Evolutionary conservation across 2,888 invertebrate genomes (phyloP), one percentile per base, ranked within the genome.

Genomic region (Drosophila nr. medialis): DNA sequence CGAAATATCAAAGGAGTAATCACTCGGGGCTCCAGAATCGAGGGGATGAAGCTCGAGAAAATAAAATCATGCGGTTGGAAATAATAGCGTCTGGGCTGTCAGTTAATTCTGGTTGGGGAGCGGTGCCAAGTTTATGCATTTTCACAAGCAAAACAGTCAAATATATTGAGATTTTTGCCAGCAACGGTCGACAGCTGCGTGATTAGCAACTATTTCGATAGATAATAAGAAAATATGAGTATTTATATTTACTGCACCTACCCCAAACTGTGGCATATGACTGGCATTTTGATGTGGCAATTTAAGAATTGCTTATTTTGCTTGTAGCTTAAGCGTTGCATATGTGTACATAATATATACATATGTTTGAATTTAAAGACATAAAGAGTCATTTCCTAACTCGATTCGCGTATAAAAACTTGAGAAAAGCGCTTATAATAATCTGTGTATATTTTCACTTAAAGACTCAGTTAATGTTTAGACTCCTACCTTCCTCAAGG

Each of bases 61-160:
- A 87, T 83, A 83, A 89, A 91, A 83, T 84, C 90, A 91, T 90
- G 82, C 80, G 80, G 77, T 87, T 79, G 91, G 88, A 91, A 91
- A 87, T 87, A 90, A 91, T 88, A 88, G 80, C 81, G 90, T 91
- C 90, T 91, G 83, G 89, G 72, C 71, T 76, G 73, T 69, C 70
- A 66, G 62, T 78, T 67, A 64, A 82, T 74, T 75, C 56, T 72
- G 68, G 42, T 18, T 64, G 78, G 73, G 72, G 13, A 63, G 50
- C 64, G 70, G 36, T 60, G 75, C 72, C 73, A 81, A 75, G 62
- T 67, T 72, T 75, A 80, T 82, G 89, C 84, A 77, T 66, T 75
- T 77, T 86, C 89, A 81, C 80, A 81, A 62, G 58, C 32, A 56
- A 45, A 24, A 69, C 51, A 75, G 51, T 58, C 50, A 62, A 64